Percentiles rank a stretch among this genome's conserved stretches.
phyloP scores from a whole-genome alignment of 2,888 invertebrate species.

The Orthosia cruda region DNA sequence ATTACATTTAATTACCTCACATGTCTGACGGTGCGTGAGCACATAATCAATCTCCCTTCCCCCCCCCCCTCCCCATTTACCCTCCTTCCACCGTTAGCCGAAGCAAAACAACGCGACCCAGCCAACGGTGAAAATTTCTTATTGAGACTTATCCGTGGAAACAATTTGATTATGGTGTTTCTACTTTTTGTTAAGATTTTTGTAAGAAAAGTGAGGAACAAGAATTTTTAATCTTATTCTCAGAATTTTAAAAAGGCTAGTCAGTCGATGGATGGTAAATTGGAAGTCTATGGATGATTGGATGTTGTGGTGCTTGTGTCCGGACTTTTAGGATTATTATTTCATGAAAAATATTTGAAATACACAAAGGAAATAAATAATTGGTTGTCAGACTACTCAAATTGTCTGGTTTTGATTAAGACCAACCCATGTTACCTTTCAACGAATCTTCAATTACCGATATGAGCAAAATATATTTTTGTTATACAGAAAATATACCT shows the following conservation, averaged over 20 bases:
- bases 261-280: conserved; percentile 24
- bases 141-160: conserved; percentile 59
- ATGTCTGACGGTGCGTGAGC: conserved; percentile 80
- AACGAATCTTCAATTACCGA: neutral
- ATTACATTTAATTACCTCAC: conserved; percentile 85
- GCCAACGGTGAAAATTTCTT: conserved; percentile 62
- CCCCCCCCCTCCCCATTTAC: conserved; percentile 38
- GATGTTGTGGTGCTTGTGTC: neutral
- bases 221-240: conserved; percentile 54
- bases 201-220: conserved; percentile 36
- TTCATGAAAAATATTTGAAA: conserved; percentile 6
- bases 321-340: conserved; percentile 4
- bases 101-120: conserved; percentile 70
- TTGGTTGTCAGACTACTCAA: neutral
- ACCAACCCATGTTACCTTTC: neutral
- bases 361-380: conserved; percentile 1
- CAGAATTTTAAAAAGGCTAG: conserved; percentile 28
- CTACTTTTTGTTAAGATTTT: conserved; percentile 52
- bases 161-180: conserved; percentile 53
- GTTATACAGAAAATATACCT: no score
- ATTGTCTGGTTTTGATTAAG: conserved; percentile 2
- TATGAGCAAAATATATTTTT: neutral
- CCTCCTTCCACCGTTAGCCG: conserved; percentile 44
- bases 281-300: conserved; percentile 29
- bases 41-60: conserved; percentile 81